phyloP scores from a whole-genome alignment of 37 sponge, comb jelly and placozoan species.

The Beroe forskalii region DNA sequence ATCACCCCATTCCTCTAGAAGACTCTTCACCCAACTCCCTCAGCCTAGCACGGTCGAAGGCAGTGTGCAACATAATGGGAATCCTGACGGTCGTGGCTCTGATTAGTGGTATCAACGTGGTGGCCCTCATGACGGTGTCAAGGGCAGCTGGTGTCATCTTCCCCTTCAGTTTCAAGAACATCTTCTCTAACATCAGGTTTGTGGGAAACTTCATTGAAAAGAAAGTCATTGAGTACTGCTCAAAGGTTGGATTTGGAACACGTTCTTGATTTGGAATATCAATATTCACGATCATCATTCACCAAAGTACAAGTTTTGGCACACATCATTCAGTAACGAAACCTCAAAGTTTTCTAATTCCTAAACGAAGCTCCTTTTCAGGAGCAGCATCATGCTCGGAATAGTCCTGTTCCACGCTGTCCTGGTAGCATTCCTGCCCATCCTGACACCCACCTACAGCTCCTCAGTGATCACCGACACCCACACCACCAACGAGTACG shows the following conservation, averaged over 20 bases:
- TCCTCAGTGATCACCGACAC: not conserved
- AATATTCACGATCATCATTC: no score
- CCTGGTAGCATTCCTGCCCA: not conserved
- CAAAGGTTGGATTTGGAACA: no score
- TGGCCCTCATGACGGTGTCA: conserved; percentile 3
- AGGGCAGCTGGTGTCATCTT: not conserved
- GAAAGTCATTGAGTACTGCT: no score
- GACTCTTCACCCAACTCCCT: no score
- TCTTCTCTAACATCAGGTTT: no score
- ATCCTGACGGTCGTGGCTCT: not conserved
- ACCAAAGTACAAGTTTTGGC: not conserved
- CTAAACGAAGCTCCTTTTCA: no score
- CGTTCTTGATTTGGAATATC: no score
- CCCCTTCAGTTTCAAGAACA: conserved; percentile 18
- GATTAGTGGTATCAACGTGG: not conserved
- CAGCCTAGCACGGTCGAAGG: not conserved
- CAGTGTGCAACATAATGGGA: not conserved
- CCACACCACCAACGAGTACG: not conserved
- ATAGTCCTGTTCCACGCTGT: conserved; percentile 13
- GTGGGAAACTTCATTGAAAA: no score
- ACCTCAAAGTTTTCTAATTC: no score
- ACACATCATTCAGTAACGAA: not conserved
- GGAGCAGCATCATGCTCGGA: not conserved
- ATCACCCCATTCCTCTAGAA: no score
- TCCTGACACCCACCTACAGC: not conserved